Percentiles rank a stretch among this genome's conserved stretches.
phyloP scores from a whole-genome alignment of 2,888 invertebrate species.

The Phragmatobia fuliginosa region DNA sequence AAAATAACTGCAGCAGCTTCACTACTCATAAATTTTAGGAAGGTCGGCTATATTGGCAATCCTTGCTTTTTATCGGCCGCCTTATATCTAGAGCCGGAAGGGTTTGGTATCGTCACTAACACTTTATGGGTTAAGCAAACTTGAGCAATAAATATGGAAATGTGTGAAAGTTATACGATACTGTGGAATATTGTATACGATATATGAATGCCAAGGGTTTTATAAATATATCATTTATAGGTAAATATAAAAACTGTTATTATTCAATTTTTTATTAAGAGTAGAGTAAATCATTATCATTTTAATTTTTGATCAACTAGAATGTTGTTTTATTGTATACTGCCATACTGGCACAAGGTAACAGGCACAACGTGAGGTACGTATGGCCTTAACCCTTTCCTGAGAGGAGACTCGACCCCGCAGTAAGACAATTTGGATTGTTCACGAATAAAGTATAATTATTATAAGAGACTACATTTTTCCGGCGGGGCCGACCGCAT shows the following conservation, averaged over 20 bases:
- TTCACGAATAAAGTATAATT: slow-evolving; percentile 12
- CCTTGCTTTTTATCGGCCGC: slow-evolving; percentile 58
- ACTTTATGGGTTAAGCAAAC: slow-evolving; percentile 15
- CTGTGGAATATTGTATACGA: not conserved
- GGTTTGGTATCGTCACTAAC: slow-evolving; percentile 28
- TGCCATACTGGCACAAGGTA: too few species aligned
- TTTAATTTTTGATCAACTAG: too few species aligned
- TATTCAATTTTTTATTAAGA: not conserved
- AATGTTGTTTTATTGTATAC: too few species aligned
- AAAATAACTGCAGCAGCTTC: slow-evolving; percentile 46
- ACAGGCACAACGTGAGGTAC: too few species aligned
- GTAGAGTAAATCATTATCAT: slow-evolving; percentile 35
- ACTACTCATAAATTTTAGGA: slow-evolving; percentile 58
- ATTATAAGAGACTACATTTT: slow-evolving; percentile 30
- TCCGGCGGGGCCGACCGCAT: too few species aligned
- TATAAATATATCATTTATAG: not conserved
- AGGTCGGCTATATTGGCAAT: slow-evolving; percentile 57
- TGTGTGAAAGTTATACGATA: not conserved
- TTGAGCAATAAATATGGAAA: not conserved
- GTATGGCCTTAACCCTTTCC: too few species aligned
- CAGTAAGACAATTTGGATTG: too few species aligned
- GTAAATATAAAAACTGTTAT: not conserved
- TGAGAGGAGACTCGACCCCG: too few species aligned
- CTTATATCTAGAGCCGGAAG: slow-evolving; percentile 26
- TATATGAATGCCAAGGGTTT: not conserved